Percentiles rank a stretch among this genome's conserved stretches.
phyloP scores from a whole-genome alignment of 2,888 invertebrate species.

The Rhodophaea formosa region DNA sequence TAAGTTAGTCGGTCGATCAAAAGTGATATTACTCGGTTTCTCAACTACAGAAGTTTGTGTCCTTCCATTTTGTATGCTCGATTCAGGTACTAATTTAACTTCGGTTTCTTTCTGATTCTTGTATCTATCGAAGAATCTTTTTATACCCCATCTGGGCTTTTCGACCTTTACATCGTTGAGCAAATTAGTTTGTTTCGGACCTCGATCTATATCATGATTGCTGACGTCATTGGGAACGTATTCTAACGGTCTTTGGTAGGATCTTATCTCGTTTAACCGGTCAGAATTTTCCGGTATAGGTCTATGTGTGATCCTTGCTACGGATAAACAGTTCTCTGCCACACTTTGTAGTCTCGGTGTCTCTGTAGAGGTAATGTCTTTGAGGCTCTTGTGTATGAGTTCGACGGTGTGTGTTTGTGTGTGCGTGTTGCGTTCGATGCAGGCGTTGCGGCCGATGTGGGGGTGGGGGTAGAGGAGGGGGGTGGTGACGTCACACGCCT shows the following conservation, averaged over 20 bases:
- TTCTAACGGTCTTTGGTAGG: conserved; percentile 75
- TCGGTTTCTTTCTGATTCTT: conserved; percentile 74
- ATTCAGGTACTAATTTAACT: conserved; percentile 75
- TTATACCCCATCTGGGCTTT: conserved; percentile 67
- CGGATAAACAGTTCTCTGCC: conserved; percentile 60
- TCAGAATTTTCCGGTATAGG: conserved; percentile 51
- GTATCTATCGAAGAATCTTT: conserved; percentile 65
- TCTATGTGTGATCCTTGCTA: conserved; percentile 52
- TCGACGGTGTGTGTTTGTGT: conserved; percentile 78
- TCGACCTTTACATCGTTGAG: conserved; percentile 60
- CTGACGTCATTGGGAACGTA: conserved; percentile 89
- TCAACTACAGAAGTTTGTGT: conserved; percentile 60
- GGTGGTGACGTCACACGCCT: conserved; percentile 58
- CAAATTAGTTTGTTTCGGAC: conserved; percentile 69
- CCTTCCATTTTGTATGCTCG: conserved; percentile 35
- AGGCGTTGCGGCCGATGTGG: conserved; percentile 92
- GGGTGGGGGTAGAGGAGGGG: conserved; percentile 84
- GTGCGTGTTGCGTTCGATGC: conserved; percentile 86
- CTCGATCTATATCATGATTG: conserved; percentile 45
- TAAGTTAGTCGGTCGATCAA: conserved; percentile 59
- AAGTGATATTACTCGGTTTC: conserved; percentile 53
- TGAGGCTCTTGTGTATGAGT: conserved; percentile 84
- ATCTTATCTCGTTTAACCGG: conserved; percentile 57
- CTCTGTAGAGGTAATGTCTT: conserved; percentile 65
- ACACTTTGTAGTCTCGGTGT: conserved; percentile 37